These are phyloP conservation scores for Microctonus hyperodae DNA, from an alignment of 2,888 invertebrate species.

Conservation along the genomic window DNA sequence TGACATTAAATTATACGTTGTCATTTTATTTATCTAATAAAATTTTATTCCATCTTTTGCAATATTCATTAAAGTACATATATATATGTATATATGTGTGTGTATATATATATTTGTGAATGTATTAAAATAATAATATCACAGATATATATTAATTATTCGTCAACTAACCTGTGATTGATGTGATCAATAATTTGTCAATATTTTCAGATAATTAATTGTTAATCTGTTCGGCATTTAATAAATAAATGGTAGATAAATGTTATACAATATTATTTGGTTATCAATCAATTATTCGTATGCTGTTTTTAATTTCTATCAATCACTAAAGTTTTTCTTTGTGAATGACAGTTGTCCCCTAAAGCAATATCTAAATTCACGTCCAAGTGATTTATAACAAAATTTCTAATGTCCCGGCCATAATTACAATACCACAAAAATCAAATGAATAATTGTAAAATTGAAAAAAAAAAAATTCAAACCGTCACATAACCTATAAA, in stretches of 20 bases:
- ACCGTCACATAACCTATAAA: neutral
- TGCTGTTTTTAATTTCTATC: neutral
- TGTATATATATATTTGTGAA: neutral
- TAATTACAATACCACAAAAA: neutral
- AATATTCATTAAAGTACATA: neutral
- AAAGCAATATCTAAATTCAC: neutral
- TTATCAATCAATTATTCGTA: neutral
- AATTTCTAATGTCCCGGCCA: neutral
- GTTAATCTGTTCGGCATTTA: neutral
- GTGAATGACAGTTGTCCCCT: neutral
- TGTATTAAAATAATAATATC: neutral
- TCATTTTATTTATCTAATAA: neutral
- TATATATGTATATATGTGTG: neutral
- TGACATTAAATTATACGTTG: neutral
- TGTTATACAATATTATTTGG: neutral
- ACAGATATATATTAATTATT: neutral
- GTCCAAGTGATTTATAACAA: neutral
- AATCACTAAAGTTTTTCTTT: neutral
- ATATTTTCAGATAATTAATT: neutral
- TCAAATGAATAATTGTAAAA: neutral
- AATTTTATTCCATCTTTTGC: no score
- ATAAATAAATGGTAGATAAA: neutral
- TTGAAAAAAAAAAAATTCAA: neutral
- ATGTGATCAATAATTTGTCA: neutral
- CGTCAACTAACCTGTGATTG: neutral